A percentile compares a stretch with the other conserved stretches of the same genome.
These are phyloP conservation scores for Hydropsyche betteni DNA, from an alignment of 2,888 invertebrate species.

Conservation along the genomic window DNA sequence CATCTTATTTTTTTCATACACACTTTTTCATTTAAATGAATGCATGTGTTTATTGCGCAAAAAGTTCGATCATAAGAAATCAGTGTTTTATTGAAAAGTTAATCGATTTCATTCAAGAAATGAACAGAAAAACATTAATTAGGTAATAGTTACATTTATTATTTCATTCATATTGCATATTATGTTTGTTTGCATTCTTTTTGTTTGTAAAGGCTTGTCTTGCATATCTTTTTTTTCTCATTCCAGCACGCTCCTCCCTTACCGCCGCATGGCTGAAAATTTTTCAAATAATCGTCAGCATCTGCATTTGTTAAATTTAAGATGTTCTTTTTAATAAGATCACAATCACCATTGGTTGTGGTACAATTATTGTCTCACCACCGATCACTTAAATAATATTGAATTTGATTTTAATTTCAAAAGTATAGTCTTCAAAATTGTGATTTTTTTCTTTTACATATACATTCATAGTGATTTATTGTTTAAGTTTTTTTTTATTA, in stretches of 20 bases:
- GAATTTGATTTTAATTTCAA: neutral
- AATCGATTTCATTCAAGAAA: too few species aligned
- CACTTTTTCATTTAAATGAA: too few species aligned
- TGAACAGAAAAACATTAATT: too few species aligned
- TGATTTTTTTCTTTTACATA: conserved; percentile 33
- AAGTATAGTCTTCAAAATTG: conserved; percentile 37
- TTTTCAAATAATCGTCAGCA: conserved; percentile 38
- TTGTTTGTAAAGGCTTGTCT: conserved; percentile 45
- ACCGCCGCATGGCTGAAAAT: conserved; percentile 51
- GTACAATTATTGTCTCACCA: neutral
- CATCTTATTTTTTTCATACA: too few species aligned
- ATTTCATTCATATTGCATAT: neutral
- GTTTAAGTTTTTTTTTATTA: conserved; percentile 25
- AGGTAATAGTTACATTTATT: neutral
- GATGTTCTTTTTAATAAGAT: conserved; percentile 9
- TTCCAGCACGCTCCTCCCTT: conserved; percentile 50
- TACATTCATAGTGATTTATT: conserved; percentile 40
- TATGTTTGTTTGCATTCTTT: conserved; percentile 32
- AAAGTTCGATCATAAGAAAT: too few species aligned
- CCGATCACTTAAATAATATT: conserved; percentile 8
- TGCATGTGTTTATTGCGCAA: too few species aligned
- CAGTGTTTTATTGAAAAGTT: too few species aligned
- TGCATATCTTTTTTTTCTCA: conserved; percentile 50
- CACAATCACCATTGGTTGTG: too few species aligned
- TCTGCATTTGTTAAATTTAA: conserved; percentile 17